Evolutionary conservation across 2,888 invertebrate species (phyloP).

Genomic region (Philereme transversata): DNA sequence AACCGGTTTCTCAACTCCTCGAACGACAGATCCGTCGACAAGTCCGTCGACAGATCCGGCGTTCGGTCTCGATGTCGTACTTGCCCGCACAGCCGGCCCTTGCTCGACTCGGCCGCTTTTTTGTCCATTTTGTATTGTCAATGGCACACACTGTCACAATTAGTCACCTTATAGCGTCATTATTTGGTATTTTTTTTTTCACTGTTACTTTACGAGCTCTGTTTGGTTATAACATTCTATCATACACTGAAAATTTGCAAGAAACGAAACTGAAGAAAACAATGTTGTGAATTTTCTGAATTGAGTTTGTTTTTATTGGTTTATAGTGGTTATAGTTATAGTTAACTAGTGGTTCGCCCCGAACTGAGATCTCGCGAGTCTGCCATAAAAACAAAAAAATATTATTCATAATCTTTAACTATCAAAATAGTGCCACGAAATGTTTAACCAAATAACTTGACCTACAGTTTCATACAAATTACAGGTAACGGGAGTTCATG

Average conservation of each 20-base stretch:
- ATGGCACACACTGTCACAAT: constrained; percentile 50
- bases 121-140: constrained; percentile 63
- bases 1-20: constrained; percentile 76
- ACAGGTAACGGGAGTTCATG: too few relatives aligned
- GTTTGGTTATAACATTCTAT: background rate
- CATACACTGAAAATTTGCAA: background rate
- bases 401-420: too few relatives aligned
- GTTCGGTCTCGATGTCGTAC: constrained; percentile 62
- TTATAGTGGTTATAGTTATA: too few relatives aligned
- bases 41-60: constrained; percentile 65
- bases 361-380: too few relatives aligned
- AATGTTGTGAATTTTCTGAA: background rate
- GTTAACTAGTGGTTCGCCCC: too few relatives aligned
- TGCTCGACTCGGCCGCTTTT: constrained; percentile 52
- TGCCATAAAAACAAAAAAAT: too few relatives aligned
- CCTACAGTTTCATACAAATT: too few relatives aligned
- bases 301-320: background rate
- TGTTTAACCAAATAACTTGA: too few relatives aligned
- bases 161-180: constrained; percentile 41
- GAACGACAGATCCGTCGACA: constrained; percentile 67
- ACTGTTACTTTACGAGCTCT: constrained; percentile 29
- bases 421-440: too few relatives aligned
- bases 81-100: constrained; percentile 71
- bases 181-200: constrained; percentile 26
- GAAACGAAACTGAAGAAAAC: constrained; percentile 34